A percentile compares a stretch with the other conserved stretches of the same genome.
Conservation (phyloP, 2,113 vertebrate species). For the Stictonetta naevosa region DNA sequence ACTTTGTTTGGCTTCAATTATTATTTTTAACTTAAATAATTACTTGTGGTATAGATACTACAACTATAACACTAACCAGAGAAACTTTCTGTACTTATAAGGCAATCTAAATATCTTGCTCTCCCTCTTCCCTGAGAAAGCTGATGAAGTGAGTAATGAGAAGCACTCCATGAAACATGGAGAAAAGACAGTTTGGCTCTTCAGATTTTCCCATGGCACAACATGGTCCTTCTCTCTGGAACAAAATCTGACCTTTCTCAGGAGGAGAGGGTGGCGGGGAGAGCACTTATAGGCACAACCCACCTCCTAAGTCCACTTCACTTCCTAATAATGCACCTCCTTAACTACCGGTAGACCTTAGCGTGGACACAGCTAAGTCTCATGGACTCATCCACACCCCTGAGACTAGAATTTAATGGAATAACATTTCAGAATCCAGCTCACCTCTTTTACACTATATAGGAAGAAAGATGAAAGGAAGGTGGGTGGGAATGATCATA, state of each 20-base stretch:
- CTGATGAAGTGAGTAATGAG: background rate
- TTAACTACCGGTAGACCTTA: background rate
- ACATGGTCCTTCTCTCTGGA: background rate
- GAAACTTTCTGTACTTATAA: background rate
- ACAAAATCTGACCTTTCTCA: background rate
- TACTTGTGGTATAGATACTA: background rate
- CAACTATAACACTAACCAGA: background rate
- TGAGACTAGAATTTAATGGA: background rate
- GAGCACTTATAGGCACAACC: background rate
- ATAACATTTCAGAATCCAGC: background rate
- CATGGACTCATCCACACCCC: background rate
- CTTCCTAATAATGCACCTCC: background rate
- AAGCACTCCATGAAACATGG: background rate
- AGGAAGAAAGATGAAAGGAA: background rate
- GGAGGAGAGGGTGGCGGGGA: background rate
- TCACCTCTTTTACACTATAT: background rate
- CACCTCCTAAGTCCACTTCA: background rate
- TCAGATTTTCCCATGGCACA: background rate
- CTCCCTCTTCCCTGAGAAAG: background rate
- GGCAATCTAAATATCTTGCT: background rate
- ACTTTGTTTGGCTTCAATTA: background rate
- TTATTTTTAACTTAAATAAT: background rate
- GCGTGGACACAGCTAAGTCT: rapidly evolving
- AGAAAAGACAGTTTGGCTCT: background rate
- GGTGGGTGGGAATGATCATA: background rate